Evolutionary conservation across 35 echinoderm and acorn worm species (phyloP), one percentile per base, ranked within the genome.

Genomic region (Heliocidaris erythrogramma): DNA sequence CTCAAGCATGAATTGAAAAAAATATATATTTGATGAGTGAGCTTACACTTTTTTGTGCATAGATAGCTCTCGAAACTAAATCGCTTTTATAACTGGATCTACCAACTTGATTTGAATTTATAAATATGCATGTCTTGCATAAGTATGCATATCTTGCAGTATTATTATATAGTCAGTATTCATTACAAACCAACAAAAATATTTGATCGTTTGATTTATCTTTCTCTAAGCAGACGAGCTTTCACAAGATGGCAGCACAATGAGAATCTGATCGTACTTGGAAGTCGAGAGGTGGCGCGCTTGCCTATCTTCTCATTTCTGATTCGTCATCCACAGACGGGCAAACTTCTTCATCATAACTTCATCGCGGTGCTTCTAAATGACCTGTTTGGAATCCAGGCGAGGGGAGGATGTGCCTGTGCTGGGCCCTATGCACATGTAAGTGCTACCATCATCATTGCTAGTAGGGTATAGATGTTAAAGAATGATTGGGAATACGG

Each of bases 351-450:
- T 2, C 98, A 99, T 88, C 98, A 99, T 85, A 99, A 99, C 96
- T 99, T 99, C 85, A 95, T 99, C 93, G 92, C 97, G 30, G 97
- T 97, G 27, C 92, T 99, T 31, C 93, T 99, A 2, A 99, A 99
- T 49, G 98, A 99, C 59, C 96, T 99, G 9, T 99, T 97, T 85
- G 98, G 98, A 21, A 97, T 99, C 47, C 98, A 99, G 94, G 97
- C 98, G 35, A 92, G 98, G 24, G 98, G 98, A 61, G 98, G 98
- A n/a, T 99, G 98, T 86, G 98, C 98, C 69, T 99, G 98, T 90
- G 98, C 98, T 9, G 98, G 98, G 90, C 98, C 98, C 0, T 99
- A 99, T 86, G 98, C 98, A 42, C 98, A 99, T 59, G 97, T 98
- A 93, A 94, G 97, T 97, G 13, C 84, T n/a, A 35, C 31, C n/a